Conservation (phyloP, 2,113 vertebrate species). For the Odontesthes bonariensis region DNA sequence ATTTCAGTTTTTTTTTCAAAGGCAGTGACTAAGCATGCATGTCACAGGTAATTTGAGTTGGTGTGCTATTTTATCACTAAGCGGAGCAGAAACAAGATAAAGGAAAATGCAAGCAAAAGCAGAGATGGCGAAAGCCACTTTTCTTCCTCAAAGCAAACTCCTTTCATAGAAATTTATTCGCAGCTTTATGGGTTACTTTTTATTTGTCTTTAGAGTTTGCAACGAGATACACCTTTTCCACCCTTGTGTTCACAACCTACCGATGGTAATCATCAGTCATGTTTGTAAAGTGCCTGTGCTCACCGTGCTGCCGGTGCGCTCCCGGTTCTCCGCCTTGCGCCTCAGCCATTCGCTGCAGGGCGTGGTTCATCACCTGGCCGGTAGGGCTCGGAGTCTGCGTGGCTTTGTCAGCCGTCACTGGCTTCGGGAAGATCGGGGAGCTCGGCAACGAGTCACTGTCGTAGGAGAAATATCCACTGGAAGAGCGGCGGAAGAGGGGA, state of each 20-base stretch:
- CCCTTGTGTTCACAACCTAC: background rate
- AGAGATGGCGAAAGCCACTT: background rate
- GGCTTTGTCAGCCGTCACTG: conserved; percentile 81
- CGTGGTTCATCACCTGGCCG: conserved; percentile 83
- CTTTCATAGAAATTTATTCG: background rate
- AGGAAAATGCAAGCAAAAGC: background rate
- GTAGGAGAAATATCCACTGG: conserved; percentile 95
- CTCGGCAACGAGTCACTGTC: conserved; percentile 87
- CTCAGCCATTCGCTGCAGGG: conserved; percentile 68
- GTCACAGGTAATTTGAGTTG: rapidly evolving
- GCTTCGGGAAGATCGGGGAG: conserved; percentile 75
- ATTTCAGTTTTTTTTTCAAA: no score
- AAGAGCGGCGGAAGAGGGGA: conserved; percentile 84
- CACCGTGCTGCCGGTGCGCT: conserved; percentile 71
- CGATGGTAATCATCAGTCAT: background rate
- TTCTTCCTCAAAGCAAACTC: background rate
- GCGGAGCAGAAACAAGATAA: background rate
- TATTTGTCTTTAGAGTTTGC: background rate
- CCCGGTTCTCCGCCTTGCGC: conserved; percentile 32
- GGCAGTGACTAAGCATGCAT: background rate
- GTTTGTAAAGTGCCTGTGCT: conserved; percentile 47
- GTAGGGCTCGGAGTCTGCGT: conserved; percentile 92
- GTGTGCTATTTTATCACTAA: background rate
- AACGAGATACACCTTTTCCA: background rate
- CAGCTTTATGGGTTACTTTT: background rate